phyloP scores from a whole-genome alignment of 2,797 vertebrate genomes.

The Fistularia tabacaria region DNA sequence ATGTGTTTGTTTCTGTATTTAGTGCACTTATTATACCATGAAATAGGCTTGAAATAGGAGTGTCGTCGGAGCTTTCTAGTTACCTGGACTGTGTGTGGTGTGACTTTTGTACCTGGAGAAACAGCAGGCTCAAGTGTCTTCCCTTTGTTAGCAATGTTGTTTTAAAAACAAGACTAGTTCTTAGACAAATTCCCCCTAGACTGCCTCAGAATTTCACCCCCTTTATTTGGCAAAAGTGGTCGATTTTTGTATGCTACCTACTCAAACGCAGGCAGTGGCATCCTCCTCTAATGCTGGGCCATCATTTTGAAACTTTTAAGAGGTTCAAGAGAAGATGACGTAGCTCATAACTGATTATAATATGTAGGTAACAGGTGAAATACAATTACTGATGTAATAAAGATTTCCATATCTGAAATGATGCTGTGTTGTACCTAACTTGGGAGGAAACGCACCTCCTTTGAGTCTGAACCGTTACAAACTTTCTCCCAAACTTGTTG shows the following conservation, averaged over 20 bases:
- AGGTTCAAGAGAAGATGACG: slow-evolving; percentile 58
- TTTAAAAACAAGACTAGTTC: slow-evolving; percentile 58
- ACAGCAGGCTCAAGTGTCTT: slow-evolving; percentile 72
- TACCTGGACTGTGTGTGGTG: slow-evolving; percentile 78
- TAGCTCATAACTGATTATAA: slow-evolving; percentile 62
- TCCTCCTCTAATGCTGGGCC: slow-evolving; percentile 39
- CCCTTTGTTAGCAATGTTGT: slow-evolving; percentile 68
- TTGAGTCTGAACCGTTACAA: slow-evolving; percentile 73
- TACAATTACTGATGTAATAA: slow-evolving; percentile 64
- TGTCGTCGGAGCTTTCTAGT: slow-evolving; percentile 79
- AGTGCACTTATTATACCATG: slow-evolving; percentile 80
- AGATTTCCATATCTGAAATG: slow-evolving; percentile 68
- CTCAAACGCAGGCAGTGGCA: slow-evolving; percentile 49
- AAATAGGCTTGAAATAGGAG: slow-evolving; percentile 82
- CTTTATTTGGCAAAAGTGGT: slow-evolving; percentile 54
- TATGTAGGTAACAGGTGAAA: slow-evolving; percentile 60
- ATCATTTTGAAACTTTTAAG: slow-evolving; percentile 47
- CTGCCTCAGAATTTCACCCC: slow-evolving; percentile 45
- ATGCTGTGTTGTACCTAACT: slow-evolving; percentile 70
- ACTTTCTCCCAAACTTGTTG: slow-evolving; percentile 74
- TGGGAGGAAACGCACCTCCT: slow-evolving; percentile 55
- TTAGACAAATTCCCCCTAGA: slow-evolving; percentile 40
- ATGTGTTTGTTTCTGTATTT: slow-evolving; percentile 77
- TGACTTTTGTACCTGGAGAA: slow-evolving; percentile 77
- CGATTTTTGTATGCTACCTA: slow-evolving; percentile 64